Conservation (phyloP, 2,888 invertebrate species). For the Pristionchus mayeri region DNA sequence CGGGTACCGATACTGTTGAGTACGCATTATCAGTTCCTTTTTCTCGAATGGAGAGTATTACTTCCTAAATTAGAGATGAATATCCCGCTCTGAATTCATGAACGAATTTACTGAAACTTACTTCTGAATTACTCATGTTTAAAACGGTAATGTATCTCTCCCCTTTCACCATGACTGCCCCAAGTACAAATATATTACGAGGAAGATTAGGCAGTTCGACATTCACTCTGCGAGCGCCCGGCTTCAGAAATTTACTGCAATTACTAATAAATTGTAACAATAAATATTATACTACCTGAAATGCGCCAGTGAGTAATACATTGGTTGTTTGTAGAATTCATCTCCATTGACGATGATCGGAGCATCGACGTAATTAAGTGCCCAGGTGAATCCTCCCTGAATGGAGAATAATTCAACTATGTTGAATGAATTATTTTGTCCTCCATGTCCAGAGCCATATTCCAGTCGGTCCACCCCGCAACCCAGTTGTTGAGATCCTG, state of each 20-base stretch:
- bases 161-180: conserved; percentile 53
- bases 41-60: conserved; percentile 53
- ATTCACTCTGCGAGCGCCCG: conserved; percentile 53
- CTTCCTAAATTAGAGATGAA: too few species aligned
- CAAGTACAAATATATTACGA: conserved; percentile 11
- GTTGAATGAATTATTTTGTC: not conserved
- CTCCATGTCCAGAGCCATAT: conserved; percentile 82
- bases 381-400: conserved; percentile 88
- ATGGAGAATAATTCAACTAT: not conserved
- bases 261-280: not conserved
- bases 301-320: conserved; percentile 89
- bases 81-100: too few species aligned
- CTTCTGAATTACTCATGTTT: conserved; percentile 50
- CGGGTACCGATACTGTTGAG: conserved; percentile 52
- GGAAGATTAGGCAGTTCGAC: not conserved
- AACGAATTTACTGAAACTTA: too few species aligned
- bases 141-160: conserved; percentile 55
- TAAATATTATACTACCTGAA: conserved; percentile 77
- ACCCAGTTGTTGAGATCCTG: conserved; percentile 86
- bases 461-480: conserved; percentile 92
- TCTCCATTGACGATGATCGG: conserved; percentile 83
- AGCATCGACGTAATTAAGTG: conserved; percentile 87
- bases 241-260: conserved; percentile 64
- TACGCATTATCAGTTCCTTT: conserved; percentile 47
- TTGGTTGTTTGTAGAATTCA: conserved; percentile 91